Evolutionary conservation across 2,113 vertebrate species (phyloP).

Genomic region (Ciconia maguari): DNA sequence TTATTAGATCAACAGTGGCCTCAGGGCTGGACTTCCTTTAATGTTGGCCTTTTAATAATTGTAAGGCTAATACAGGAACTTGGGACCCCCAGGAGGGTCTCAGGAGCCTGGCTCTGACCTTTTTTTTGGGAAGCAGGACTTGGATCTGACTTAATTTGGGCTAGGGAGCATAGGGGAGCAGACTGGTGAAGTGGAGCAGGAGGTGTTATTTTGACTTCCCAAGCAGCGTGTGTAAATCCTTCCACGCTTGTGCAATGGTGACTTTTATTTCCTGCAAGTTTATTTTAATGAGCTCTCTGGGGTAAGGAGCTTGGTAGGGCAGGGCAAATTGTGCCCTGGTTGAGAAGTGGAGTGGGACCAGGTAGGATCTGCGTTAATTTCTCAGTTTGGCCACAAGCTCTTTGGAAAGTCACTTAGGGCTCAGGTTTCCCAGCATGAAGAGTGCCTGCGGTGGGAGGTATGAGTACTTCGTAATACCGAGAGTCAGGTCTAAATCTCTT

Average conservation of each 20-base stretch:
- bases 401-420: constrained; percentile 34
- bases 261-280: constrained; percentile 56
- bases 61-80: constrained; percentile 47
- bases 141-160: constrained; percentile 9
- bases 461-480: not conserved
- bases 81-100: constrained; percentile 29
- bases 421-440: constrained; percentile 10
- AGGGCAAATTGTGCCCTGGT: not conserved
- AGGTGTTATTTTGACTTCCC: constrained; percentile 52
- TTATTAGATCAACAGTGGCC: constrained; percentile 69
- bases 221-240: constrained; percentile 47
- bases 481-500: not conserved
- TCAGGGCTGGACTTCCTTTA: constrained; percentile 61
- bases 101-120: constrained; percentile 12
- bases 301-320: not conserved
- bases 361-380: constrained; percentile 19
- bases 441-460: not conserved
- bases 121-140: not conserved
- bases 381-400: not conserved
- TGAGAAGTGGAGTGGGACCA: constrained; percentile 7
- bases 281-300: constrained; percentile 47
- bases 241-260: not conserved
- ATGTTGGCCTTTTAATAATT: constrained; percentile 52
- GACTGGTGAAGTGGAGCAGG: not conserved
- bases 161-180: not conserved